Evolutionary conservation across 1,140 invertebrate species (phyloP).

Genomic region (Grapholita molesta): DNA sequence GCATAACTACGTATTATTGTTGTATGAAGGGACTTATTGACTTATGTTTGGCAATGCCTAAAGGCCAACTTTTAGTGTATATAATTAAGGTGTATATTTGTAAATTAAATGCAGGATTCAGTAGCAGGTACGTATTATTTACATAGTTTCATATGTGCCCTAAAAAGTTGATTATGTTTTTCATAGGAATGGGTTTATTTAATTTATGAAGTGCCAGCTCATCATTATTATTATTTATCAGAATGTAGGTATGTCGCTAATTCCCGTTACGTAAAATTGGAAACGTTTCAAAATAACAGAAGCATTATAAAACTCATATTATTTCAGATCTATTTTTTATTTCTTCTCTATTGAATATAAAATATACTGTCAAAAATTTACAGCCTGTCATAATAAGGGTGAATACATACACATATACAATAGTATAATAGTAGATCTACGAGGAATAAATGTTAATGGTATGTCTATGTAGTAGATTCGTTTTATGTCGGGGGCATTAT

Average conservation of each 20-base stretch:
- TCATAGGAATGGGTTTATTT: neutral
- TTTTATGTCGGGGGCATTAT: too few species aligned
- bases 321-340: neutral
- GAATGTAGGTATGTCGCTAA: neutral
- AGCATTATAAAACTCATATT: neutral
- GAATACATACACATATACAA: too few species aligned
- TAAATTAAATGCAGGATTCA: conserved; percentile 1
- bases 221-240: neutral
- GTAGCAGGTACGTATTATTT: neutral
- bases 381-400: too few species aligned
- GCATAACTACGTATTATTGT: neutral
- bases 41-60: neutral
- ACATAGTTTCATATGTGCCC: neutral
- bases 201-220: neutral
- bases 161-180: too few species aligned
- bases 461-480: too few species aligned
- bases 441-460: too few species aligned
- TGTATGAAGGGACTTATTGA: neutral
- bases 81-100: neutral
- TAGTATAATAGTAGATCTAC: too few species aligned
- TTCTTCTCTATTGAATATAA: too few species aligned
- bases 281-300: neutral
- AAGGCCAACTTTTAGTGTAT: neutral
- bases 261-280: neutral
- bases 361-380: too few species aligned